phyloP scores from a whole-genome alignment of 2,888 invertebrate genomes.

The Mythimna vitellina region DNA sequence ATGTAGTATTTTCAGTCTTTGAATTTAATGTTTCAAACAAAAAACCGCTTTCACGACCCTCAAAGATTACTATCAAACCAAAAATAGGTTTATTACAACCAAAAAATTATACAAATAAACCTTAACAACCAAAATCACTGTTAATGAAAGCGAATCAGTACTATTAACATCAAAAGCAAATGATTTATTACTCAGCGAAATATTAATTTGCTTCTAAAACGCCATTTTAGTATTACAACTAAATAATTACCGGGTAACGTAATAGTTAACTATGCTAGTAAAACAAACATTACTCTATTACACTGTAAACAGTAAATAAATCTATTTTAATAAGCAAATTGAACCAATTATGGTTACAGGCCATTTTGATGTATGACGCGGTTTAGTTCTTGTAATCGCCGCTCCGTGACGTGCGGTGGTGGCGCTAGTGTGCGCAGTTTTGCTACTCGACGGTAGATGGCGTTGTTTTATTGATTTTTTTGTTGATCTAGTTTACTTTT shows the following conservation, averaged over 20 bases:
- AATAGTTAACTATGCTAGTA: slow-evolving; percentile 63
- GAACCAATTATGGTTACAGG: slow-evolving; percentile 78
- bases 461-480: slow-evolving; percentile 71
- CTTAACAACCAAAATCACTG: slow-evolving; percentile 21
- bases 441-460: slow-evolving; percentile 86
- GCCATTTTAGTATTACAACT: slow-evolving; percentile 45
- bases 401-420: slow-evolving; percentile 66
- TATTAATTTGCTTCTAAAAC: slow-evolving; percentile 49
- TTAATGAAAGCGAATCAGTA: slow-evolving; percentile 49
- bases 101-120: slow-evolving; percentile 43
- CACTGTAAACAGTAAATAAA: slow-evolving; percentile 83
- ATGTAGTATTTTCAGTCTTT: neutral
- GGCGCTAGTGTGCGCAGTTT: slow-evolving; percentile 67
- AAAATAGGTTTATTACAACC: slow-evolving; percentile 40
- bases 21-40: neutral
- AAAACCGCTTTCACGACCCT: neutral
- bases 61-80: slow-evolving; percentile 25
- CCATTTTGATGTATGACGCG: slow-evolving; percentile 76
- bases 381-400: slow-evolving; percentile 71
- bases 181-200: slow-evolving; percentile 54
- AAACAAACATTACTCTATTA: slow-evolving; percentile 69
- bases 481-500: slow-evolving; percentile 20
- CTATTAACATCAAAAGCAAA: slow-evolving; percentile 44
- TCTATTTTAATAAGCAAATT: slow-evolving; percentile 86
- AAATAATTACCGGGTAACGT: slow-evolving; percentile 56